Base-by-base conservation (phyloP, 2,888 invertebrate species). In the Sipha maydis region DNA sequence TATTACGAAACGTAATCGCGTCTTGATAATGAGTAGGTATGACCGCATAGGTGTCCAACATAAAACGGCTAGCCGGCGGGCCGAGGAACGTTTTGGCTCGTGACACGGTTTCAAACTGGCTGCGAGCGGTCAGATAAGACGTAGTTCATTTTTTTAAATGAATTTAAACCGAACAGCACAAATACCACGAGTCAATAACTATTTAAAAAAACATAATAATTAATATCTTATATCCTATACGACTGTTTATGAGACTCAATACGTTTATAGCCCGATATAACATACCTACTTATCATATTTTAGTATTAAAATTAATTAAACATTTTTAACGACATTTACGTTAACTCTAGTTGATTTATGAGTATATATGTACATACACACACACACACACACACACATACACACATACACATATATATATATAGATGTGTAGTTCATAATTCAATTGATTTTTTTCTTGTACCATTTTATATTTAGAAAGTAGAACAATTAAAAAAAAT, bases 11-110 rank as follows among this genome's bases (percentile, higher is more conserved):
- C 31, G 48, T 75, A 76, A 83, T 83, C 41, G 75, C 61, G 84
- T 85, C 48, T 77, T 31, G 67, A 77, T 85, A 85, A 85, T 48
- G 31, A 85, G 25, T 67, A 61, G 38, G 38, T 76, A 61, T 14
- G 25, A 71, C 71, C 28, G 71, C 28, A 38, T 76, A 85, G 85
- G 85, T 85, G 85, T 85, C 77, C 76, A 48, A 76, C 76, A 77
- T 21, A 73, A 73, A 9, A 54, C 28, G 9, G 69, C 61, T 79
- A 11, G 76, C 84, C 76, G 41, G 25, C 38, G 31, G 84, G 84
- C 76, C 56, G 84, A 69, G 25, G 85, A 85, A 77, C 48, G 85
- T 69, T 85, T 77, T 77, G 61, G 61, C 75, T 76, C 75, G 84
- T 85, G 77, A 77, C 77, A 77, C 77, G 85, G 19, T 77, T 85